phyloP scores from a whole-genome alignment of 2,113 vertebrate species.

The Enhydra lutris region DNA sequence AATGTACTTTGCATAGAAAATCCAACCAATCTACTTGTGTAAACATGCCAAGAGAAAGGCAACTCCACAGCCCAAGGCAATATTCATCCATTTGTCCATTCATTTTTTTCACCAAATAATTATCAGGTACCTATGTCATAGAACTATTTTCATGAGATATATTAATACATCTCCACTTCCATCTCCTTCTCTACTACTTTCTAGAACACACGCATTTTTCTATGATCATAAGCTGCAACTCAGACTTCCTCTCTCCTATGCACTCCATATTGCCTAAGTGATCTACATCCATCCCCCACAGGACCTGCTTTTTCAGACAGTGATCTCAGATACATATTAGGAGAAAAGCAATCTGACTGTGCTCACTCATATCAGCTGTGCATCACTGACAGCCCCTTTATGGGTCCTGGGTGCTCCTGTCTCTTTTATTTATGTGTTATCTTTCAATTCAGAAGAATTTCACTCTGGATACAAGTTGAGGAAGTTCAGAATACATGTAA shows the following conservation, averaged over 20 bases:
- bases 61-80: not conserved
- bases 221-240: not conserved
- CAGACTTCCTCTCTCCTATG: not conserved
- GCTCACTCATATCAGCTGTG: constrained; percentile 19
- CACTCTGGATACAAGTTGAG: not conserved
- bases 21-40: not conserved
- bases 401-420: not conserved
- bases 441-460: constrained; percentile 30
- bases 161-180: not conserved
- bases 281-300: not conserved
- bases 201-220: not conserved
- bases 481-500: not conserved
- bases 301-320: not conserved
- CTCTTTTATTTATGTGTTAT: not conserved
- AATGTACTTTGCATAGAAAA: constrained; percentile 10
- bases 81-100: not conserved
- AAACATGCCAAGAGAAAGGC: not conserved
- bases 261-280: not conserved
- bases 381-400: not conserved
- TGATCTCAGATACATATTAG: not conserved
- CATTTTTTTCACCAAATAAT: not conserved
- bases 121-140: not conserved
- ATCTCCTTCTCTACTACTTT: not conserved
- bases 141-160: not conserved
- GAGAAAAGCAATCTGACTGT: not conserved